phyloP scores from a whole-genome alignment of 2,888 invertebrate species.

The Morpho deidamia region DNA sequence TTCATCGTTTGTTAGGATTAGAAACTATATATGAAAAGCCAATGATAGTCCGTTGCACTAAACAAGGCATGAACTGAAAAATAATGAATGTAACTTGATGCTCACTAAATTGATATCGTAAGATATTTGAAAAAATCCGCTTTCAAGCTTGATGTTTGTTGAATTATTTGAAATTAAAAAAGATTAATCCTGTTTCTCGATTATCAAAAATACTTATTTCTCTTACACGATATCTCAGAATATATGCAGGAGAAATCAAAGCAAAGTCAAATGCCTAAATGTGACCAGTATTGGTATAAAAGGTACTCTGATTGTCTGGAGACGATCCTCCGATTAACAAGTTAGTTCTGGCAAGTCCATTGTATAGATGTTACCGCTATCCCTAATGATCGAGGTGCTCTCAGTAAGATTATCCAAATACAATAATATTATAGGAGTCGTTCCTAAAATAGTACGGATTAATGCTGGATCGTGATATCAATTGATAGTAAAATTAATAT shows the following conservation, averaged over 20 bases:
- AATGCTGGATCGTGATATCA: no score
- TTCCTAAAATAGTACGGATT: neutral
- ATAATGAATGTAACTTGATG: no score
- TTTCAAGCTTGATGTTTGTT: no score
- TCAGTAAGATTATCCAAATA: slow-evolving; percentile 29
- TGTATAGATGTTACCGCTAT: slow-evolving; percentile 36
- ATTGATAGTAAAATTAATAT: no score
- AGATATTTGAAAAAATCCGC: no score
- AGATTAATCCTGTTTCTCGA: neutral
- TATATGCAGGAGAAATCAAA: slow-evolving; percentile 18
- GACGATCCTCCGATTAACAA: slow-evolving; percentile 42
- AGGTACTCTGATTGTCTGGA: slow-evolving; percentile 31
- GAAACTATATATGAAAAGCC: no score
- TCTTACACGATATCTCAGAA: slow-evolving; percentile 15
- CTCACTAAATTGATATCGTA: no score
- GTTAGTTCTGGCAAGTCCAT: slow-evolving; percentile 35
- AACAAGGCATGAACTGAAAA: no score
- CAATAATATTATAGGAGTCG: slow-evolving; percentile 17
- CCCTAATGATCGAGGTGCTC: slow-evolving; percentile 30
- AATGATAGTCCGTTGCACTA: no score
- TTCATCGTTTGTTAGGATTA: no score
- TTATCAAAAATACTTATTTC: slow-evolving; percentile 16
- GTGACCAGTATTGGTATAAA: slow-evolving; percentile 26
- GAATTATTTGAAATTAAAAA: no score
- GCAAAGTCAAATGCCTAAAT: slow-evolving; percentile 19